Base-by-base conservation (phyloP, 2,888 invertebrate species). In the Caenorhabditis doughertyi region DNA sequence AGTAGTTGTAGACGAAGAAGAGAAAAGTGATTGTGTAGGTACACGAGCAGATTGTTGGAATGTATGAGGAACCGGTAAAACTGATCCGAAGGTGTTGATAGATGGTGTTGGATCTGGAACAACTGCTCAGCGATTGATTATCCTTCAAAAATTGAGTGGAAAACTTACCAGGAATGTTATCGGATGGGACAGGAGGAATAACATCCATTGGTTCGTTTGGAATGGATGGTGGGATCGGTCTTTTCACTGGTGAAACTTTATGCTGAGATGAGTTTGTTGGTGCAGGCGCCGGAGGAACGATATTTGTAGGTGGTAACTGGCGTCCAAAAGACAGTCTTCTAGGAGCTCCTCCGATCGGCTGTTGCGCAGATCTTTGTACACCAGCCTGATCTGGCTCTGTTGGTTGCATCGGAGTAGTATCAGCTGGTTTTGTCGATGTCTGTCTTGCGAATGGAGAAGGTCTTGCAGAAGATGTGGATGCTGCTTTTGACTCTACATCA, bases 131-230 rank as follows among this genome's bases (percentile, higher is more conserved):
- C 39, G 16, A 25, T 32, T 7, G 1, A 8, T 13, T 32, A 21
- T 11, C 11, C 32, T 2, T 16, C 16, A 13, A 27, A 25, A 39
- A 23, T 1, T 18, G n/a, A n/a, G 8, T 9, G 35, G 8, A 39
- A 32, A 3, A 16, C 39, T 64, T 25, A 74, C 81, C 81, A 21
- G 79, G 82, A 64, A 83, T 64, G 58, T 67, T 79, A 7, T 83
- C 82, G 3, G 79, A 79, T 23, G 82, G 82, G 32, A 83, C 82
- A 35, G 82, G 82, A 2, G 82, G 82, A 51, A 83, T 79, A 2
- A 83, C 53, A 35, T 83, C 82, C 3, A 62, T 42, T 8, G 82
- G 77, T 16, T 77, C 82, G 18, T 77, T 82, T 3, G 81, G 81
- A 65, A 81, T 65, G 0, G 81, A 60, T 7, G 71, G 58, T 21